Evolutionary conservation across 2,113 vertebrate genomes (phyloP), one percentile per base, ranked within the genome.

Genomic region (Megatriorchis doriae): DNA sequence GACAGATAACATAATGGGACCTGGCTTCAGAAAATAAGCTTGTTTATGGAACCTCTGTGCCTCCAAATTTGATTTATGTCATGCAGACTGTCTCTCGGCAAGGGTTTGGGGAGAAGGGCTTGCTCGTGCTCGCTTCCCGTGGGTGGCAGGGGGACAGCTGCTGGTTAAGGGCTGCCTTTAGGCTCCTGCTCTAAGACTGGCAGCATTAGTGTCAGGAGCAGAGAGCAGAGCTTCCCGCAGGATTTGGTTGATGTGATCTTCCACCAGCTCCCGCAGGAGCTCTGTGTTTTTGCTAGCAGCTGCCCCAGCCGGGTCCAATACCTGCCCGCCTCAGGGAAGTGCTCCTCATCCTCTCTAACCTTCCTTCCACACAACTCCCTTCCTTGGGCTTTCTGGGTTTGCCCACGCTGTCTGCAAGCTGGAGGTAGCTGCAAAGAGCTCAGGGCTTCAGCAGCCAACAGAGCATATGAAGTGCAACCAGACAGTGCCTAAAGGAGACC

Each of bases 1-100:
- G 96, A 95, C 94, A 90, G 93, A 95, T 94, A 95, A 96, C 77
- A 93, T 98, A 98, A 96, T 97, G 93, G 94, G 87, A 91, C 74
- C 34, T 47, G 91, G 93, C 93, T 96, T 82, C 83, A 86, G 91
- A 90, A 95, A 94, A 95, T 87, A 95, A 87, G 89, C 73, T 90
- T 79, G 88, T 96, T 96, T 97, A 95, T 96, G 88, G 96, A 97
- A 96, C 95, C 96, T 95, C 70, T 5, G 45, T 19, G 78, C 67
- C 94, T 95, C 93, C 66, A 85, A 70, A 85, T 80, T 53, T 96
- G 94, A 97, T 96, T 78, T 86, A 92, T 94, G 81, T 45, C 2
- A 0, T 0, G 11, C 0, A 0, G 48, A 50, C 73, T 83, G 42
- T 71, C 67, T 86, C 47, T 74, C 0, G 0, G 70, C 2, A 1